Conservation (phyloP, 2,113 vertebrate genomes). For the Ageneiosus marmoratus region DNA sequence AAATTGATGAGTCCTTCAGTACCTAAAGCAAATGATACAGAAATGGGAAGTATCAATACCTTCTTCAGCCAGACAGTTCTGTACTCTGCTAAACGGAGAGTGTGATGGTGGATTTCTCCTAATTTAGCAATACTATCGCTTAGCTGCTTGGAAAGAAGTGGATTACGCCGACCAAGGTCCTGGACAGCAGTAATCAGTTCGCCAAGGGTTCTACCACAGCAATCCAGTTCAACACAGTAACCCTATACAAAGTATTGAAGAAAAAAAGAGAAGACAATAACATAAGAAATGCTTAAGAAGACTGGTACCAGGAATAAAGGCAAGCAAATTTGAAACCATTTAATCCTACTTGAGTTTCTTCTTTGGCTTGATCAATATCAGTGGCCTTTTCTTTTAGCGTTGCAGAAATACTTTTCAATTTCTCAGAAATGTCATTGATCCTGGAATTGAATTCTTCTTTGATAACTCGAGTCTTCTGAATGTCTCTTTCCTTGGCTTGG, state of each 20-base stretch:
- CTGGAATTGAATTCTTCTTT: conserved; percentile 85
- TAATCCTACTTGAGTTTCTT: conserved; percentile 82
- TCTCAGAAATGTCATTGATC: conserved; percentile 81
- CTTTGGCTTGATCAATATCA: conserved; percentile 84
- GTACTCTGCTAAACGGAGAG: conserved; percentile 80
- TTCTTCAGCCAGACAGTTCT: conserved; percentile 82
- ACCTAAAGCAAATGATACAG: not conserved
- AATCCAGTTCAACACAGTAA: conserved; percentile 84
- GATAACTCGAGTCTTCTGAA: conserved; percentile 81
- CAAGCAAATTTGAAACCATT: not conserved
- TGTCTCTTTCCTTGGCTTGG: conserved; percentile 85
- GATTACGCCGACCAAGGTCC: conserved; percentile 86
- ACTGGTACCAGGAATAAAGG: not conserved
- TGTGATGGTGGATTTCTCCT: conserved; percentile 82
- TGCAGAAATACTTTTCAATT: conserved; percentile 79
- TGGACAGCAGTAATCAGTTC: conserved; percentile 85
- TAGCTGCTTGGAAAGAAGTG: conserved; percentile 82
- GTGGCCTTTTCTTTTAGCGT: conserved; percentile 84
- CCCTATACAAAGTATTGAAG: conserved; percentile 63
- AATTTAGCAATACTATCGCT: conserved; percentile 82
- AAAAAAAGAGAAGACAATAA: not conserved
- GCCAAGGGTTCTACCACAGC: conserved; percentile 79
- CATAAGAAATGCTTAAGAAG: not conserved
- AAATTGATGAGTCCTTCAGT: not conserved
- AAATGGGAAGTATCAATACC: conserved; percentile 67